Conservation (phyloP, 2,797 vertebrate species). For the Pogoniulus pusillus region DNA sequence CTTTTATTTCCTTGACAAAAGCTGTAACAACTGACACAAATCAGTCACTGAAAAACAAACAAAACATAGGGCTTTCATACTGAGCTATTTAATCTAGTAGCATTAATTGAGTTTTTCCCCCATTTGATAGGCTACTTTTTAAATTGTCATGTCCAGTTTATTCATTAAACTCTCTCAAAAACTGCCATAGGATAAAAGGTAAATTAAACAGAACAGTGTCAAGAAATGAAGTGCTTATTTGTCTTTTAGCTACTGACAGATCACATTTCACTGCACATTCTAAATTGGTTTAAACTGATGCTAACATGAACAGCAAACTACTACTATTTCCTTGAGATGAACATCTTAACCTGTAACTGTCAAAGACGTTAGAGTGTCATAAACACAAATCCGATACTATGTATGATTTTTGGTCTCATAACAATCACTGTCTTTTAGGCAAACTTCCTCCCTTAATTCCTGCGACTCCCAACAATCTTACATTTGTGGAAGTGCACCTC, state of each 20-base stretch:
- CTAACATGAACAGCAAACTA: constrained; percentile 10
- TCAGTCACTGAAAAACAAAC: not conserved
- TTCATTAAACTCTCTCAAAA: not conserved
- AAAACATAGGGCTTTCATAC: not conserved
- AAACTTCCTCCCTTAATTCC: not conserved
- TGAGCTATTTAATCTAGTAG: not conserved
- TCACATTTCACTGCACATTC: not conserved
- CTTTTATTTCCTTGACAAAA: not conserved
- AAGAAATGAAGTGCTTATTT: not conserved
- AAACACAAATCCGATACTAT: not conserved
- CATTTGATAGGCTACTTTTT: not conserved
- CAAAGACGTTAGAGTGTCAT: constrained; percentile 2
- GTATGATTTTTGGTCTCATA: not conserved
- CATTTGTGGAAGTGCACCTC: not conserved
- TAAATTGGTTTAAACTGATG: not conserved
- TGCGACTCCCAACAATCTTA: not conserved
- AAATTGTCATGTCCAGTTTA: not conserved
- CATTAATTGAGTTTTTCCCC: not conserved
- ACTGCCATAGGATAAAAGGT: not conserved
- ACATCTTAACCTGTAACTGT: constrained; percentile 22
- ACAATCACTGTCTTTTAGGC: not conserved
- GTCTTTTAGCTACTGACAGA: not conserved
- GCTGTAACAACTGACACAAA: not conserved
- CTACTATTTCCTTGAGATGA: constrained; percentile 42
- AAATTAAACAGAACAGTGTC: not conserved